Evolutionary conservation across 2,888 invertebrate species (phyloP), one percentile per base, ranked within the genome.

Genomic region (Hermaeophaga mercurialis): DNA sequence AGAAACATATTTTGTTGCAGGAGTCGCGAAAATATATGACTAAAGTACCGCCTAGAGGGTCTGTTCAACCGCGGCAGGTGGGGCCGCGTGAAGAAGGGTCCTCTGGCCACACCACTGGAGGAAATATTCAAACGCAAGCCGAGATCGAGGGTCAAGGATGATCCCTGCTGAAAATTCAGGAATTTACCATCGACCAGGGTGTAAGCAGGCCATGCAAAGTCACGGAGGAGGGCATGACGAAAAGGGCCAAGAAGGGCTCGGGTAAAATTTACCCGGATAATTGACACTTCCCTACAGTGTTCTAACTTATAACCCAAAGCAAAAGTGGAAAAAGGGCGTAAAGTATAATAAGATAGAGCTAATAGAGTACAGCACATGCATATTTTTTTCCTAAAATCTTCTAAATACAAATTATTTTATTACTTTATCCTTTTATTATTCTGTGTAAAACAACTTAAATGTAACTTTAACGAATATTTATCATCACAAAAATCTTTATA

Each of bases 21-120:
- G 81, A 66, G 72, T 56, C 72, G 73, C 64, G 75, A 78, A 65
- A 81, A 85, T 77, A 86, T 86, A 82, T 86, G 86, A 86, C 86
- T 86, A 86, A 85, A 85, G 84, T 85, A 85, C 83, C 85, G 85
- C 81, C 82, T 86, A 82, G 85, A 85, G 84, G 85, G 85, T 80
- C 79, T 86, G 80, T 85, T 86, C 78, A 85, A 82, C 75, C 75
- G 78, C 72, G 78, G 78, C 64, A 73, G 76, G 46, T 79, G 78
- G 77, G 75, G 74, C 64, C 77, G 77, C 70, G 77, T 74, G 63
- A 79, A 79, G 70, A 79, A 79, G 64, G 79, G 79, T 66, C 77
- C 77, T 71, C 77, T 79, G 71, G 79, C 79, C 49, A 79, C 78
- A 58, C 79, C 79, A 55, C 70, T 79, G 63, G 79, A 79, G 63